Conservation (phyloP, 2,797 vertebrate species). For the Micromesistius poutassou region DNA sequence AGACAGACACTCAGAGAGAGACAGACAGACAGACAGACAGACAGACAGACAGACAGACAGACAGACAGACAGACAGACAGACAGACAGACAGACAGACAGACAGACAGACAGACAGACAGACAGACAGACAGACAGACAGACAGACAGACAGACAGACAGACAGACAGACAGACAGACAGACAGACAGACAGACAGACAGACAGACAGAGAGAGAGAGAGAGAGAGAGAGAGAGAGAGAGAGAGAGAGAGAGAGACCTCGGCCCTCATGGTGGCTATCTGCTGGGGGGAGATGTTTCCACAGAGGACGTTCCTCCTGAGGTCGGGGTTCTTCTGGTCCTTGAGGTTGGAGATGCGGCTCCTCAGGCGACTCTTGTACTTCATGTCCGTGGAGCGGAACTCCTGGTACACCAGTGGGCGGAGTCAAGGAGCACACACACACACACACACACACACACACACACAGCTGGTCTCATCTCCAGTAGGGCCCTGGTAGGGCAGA, state of each 20-base stretch:
- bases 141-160: no score
- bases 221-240: no score
- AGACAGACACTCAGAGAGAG: no score
- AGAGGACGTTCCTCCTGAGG: conserved; percentile 85
- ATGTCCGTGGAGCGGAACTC: conserved; percentile 88
- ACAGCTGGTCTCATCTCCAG: no score
- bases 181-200: no score
- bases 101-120: no score
- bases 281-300: conserved; percentile 81
- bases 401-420: conserved; percentile 81
- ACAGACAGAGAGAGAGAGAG: conserved; percentile 17
- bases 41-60: conserved; percentile 3
- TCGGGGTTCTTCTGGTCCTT: conserved; percentile 95
- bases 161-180: neutral
- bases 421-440: conserved; percentile 50
- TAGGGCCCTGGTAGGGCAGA: no score
- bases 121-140: no score
- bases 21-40: no score
- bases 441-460: neutral
- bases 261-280: conserved; percentile 89
- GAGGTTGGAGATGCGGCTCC: conserved; percentile 93
- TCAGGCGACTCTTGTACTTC: conserved; percentile 89
- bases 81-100: no score
- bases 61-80: conserved; percentile 7
- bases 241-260: no score